Percentiles rank a stretch among this genome's conserved stretches.
Evolutionary conservation across 1,140 invertebrate genomes (phyloP).

Genomic region (Cryptotermes secundus): DNA sequence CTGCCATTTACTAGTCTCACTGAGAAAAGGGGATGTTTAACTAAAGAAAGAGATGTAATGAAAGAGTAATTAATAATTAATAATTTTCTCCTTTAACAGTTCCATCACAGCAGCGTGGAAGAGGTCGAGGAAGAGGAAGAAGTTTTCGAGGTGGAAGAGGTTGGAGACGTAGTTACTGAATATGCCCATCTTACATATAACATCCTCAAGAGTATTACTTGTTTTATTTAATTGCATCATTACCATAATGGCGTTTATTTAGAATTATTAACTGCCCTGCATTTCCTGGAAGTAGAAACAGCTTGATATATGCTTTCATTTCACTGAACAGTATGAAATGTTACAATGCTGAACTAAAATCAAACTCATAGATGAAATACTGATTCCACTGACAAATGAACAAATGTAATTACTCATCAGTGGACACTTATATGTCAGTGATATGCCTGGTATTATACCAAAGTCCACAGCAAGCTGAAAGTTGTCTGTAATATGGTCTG

Average conservation of each 20-base stretch:
- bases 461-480: background rate
- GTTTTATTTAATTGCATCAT: background rate
- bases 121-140: conserved; percentile 48
- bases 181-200: background rate
- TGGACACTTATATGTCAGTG: background rate
- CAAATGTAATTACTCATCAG: background rate
- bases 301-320: too few relatives aligned
- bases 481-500: background rate
- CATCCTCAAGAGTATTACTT: background rate
- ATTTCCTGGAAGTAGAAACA: background rate
- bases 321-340: too few relatives aligned
- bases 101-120: conserved; percentile 33
- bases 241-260: background rate
- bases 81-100: background rate
- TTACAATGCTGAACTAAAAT: background rate
- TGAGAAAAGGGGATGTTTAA: too few relatives aligned
- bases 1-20: background rate
- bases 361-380: background rate
- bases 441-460: background rate
- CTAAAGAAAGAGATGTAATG: too few relatives aligned
- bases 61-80: too few relatives aligned
- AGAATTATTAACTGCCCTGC: background rate
- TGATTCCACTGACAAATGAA: background rate
- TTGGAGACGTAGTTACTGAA: conserved; percentile 44
- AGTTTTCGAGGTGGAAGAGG: conserved; percentile 45